phyloP scores from a whole-genome alignment of 2,113 vertebrate genomes.

The Litocranius walleri region DNA sequence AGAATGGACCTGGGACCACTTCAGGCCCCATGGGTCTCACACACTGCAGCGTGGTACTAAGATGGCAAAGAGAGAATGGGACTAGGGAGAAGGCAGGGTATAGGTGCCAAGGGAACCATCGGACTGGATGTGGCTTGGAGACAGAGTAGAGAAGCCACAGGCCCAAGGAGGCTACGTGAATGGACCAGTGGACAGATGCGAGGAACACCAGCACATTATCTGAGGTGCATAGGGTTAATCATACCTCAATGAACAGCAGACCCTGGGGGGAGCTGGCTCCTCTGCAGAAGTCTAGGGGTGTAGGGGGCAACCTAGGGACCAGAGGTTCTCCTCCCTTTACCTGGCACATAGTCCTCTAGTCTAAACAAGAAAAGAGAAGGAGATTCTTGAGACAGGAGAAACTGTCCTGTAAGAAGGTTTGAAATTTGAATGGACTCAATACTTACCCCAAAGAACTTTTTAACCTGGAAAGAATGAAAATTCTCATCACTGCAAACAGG shows the following conservation, averaged over 20 bases:
- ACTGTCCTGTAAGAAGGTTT: not conserved
- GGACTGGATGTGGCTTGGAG: not conserved
- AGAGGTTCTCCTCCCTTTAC: too few relatives aligned
- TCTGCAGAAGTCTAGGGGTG: not conserved
- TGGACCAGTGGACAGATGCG: not conserved
- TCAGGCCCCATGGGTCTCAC: not conserved
- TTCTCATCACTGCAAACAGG: not conserved
- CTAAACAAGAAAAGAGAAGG: not conserved
- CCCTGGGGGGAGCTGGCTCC: not conserved
- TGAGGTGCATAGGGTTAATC: accelerated
- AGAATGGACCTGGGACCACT: too few relatives aligned
- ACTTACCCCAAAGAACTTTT: not conserved
- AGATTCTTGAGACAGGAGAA: not conserved
- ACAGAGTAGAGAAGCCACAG: not conserved
- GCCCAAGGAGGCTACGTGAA: not conserved
- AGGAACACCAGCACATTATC: too few relatives aligned
- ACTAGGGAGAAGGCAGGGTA: too few relatives aligned
- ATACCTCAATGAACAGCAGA: not conserved
- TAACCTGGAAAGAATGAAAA: not conserved
- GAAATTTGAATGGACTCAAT: not conserved
- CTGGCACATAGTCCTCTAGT: not conserved
- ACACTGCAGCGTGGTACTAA: not conserved
- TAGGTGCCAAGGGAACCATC: not conserved
- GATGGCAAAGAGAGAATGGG: not conserved
- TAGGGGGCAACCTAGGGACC: too few relatives aligned